These are phyloP conservation scores for Tauraco hartlaubi DNA, from an alignment of 2,797 vertebrate genomes.

Conservation along the genomic window DNA sequence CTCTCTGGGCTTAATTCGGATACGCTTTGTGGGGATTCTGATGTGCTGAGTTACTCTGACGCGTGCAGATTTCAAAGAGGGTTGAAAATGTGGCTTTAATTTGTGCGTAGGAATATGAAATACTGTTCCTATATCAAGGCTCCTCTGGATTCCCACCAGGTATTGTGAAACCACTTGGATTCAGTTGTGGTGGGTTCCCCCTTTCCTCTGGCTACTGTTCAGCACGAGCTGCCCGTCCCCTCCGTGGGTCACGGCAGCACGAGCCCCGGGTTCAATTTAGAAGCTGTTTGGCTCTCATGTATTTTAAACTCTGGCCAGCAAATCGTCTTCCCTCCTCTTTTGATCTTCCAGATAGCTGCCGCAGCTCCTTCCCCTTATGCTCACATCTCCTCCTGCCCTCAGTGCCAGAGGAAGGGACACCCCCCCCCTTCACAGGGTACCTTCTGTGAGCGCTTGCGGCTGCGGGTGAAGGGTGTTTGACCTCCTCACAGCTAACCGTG, in stretches of 20 bases:
- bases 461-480: neutral
- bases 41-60: neutral
- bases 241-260: conserved; percentile 1
- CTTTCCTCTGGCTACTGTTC: conserved; percentile 73
- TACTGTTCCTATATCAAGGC: conserved; percentile 65
- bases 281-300: conserved; percentile 44
- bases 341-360: conserved; percentile 14
- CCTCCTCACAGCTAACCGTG: conserved; percentile 13
- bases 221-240: conserved; percentile 29
- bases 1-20: conserved; percentile 24
- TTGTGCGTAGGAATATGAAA: conserved; percentile 63
- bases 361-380: neutral
- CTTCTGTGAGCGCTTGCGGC: neutral
- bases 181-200: conserved; percentile 43
- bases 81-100: conserved; percentile 71
- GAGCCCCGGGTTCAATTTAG: conserved; percentile 40
- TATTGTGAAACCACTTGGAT: conserved; percentile 72
- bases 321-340: neutral
- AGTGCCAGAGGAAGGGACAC: conserved; percentile 64
- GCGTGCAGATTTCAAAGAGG: neutral
- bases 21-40: neutral
- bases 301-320: conserved; percentile 9
- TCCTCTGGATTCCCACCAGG: conserved; percentile 70
- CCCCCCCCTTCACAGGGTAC: conserved; percentile 13
- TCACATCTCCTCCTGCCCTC: neutral